Evolutionary conservation across 23 tunicate species (phyloP).

Genomic region (Pegea sp.): DNA sequence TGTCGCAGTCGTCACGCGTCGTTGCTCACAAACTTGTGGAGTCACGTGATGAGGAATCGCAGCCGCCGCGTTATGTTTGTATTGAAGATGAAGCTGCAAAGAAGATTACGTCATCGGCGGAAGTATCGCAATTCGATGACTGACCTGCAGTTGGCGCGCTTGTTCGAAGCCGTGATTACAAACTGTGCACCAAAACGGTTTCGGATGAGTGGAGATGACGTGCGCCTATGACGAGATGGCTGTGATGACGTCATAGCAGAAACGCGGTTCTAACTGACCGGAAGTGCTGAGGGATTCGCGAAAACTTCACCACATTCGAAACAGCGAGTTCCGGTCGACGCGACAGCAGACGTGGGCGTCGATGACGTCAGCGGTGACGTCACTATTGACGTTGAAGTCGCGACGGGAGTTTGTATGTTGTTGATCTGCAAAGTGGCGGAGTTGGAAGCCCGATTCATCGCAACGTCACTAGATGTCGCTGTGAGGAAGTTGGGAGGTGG

Average conservation of each 20-base stretch:
- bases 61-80: neutral
- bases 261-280: conserved; percentile 17
- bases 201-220: too few relatives aligned
- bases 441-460: too few relatives aligned
- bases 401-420: too few relatives aligned
- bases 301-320: conserved; percentile 75
- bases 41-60: neutral
- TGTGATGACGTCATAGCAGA: neutral
- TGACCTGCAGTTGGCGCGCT: conserved; percentile 58
- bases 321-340: conserved; percentile 33
- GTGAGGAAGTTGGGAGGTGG: conserved; percentile 4
- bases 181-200: conserved; percentile 92
- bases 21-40: neutral
- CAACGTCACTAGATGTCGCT: too few relatives aligned
- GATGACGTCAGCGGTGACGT: too few relatives aligned
- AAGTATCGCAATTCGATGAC: too few relatives aligned
- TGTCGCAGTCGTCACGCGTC: too few relatives aligned
- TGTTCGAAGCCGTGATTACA: conserved; percentile 81
- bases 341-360: conserved; percentile 2
- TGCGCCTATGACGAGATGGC: too few relatives aligned
- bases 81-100: neutral
- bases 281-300: conserved; percentile 42
- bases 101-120: neutral
- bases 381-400: too few relatives aligned
- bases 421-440: too few relatives aligned